Conservation (phyloP, 2,888 invertebrate species). For the Rhingia campestris region DNA sequence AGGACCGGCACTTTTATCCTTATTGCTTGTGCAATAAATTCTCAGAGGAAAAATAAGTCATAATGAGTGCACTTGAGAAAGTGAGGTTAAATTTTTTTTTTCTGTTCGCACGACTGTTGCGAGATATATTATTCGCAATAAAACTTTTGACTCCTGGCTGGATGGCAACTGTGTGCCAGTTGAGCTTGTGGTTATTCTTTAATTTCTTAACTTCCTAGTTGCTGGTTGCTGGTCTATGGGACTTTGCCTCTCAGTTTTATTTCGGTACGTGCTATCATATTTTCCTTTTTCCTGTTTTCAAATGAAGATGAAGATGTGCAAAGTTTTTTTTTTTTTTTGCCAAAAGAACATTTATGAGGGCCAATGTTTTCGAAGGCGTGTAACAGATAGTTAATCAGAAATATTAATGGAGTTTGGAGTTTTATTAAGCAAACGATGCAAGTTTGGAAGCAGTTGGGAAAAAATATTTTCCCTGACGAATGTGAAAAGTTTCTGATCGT, state of each 20-base stretch:
- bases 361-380: background rate
- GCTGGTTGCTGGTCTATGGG: background rate
- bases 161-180: slow-evolving; percentile 5
- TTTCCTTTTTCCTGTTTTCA: slow-evolving; percentile 12
- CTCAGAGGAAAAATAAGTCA: slow-evolving; percentile 59
- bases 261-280: background rate
- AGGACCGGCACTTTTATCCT: slow-evolving; percentile 60
- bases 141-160: slow-evolving; percentile 38
- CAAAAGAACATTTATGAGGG: background rate
- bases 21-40: slow-evolving; percentile 64
- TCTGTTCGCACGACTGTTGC: slow-evolving; percentile 1
- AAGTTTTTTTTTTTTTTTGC: background rate
- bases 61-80: slow-evolving; percentile 59
- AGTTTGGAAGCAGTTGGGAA: background rate
- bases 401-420: slow-evolving; percentile 49
- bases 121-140: slow-evolving; percentile 49
- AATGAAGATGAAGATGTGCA: slow-evolving; percentile 15
- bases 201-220: background rate
- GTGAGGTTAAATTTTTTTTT: background rate
- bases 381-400: slow-evolving; percentile 44
- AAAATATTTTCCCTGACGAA: background rate
- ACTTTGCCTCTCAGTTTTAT: slow-evolving; percentile 8
- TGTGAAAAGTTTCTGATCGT: slow-evolving; percentile 2
- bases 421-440: slow-evolving; percentile 5
- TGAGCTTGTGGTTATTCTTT: slow-evolving; percentile 2